Evolutionary conservation across 2,113 vertebrate genomes (phyloP), one percentile per base, ranked within the genome.

Genomic region (Urocolius indicus): DNA sequence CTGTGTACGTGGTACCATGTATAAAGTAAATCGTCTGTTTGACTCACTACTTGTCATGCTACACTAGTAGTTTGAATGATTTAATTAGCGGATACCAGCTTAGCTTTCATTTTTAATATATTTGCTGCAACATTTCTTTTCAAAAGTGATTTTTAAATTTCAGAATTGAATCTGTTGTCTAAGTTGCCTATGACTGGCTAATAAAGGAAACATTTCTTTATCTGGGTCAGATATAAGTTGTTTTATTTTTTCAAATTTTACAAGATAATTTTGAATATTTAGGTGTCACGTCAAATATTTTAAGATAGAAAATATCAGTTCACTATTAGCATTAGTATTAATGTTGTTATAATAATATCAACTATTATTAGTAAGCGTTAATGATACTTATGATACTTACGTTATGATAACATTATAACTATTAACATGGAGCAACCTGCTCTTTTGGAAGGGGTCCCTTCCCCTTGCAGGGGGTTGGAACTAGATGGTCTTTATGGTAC

Each of bases 1-100:
- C n/a, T 41, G 68, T 1, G 0, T 1, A 41, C 12, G 48, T 13
- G 9, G 26, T 48, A 38, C 13, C 2, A 34, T 16, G 12, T 6
- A 0, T 9, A 45, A 45, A 78, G 13, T 65, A 13, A 55, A 86
- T 80, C 34, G 30, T 54, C n/a, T 89, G 3, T 57, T 74, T 83
- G 14, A 26, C 34, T 89, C 58, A 32, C 41, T 85, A 12, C 38
- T 14, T 67, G 26, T 34, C n/a, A 22, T 43, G 30, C 43, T 32
- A 30, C 23, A 14, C 16, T 38, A 58, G n/a, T 63, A 93, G 66
- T 63, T 1, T 22, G 55, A 49, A 68, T 24, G 12, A 59, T 51
- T 73, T 46, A 30, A 13, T 80, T 82, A 0, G 0, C 51, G 55
- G 38, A 67, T 12, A 19, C 66, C 46, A 36, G 23, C 14, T 77